A percentile compares a stretch with the other conserved stretches of the same genome.
Conservation (phyloP, 2,888 invertebrate genomes). For the Patella pellucida region DNA sequence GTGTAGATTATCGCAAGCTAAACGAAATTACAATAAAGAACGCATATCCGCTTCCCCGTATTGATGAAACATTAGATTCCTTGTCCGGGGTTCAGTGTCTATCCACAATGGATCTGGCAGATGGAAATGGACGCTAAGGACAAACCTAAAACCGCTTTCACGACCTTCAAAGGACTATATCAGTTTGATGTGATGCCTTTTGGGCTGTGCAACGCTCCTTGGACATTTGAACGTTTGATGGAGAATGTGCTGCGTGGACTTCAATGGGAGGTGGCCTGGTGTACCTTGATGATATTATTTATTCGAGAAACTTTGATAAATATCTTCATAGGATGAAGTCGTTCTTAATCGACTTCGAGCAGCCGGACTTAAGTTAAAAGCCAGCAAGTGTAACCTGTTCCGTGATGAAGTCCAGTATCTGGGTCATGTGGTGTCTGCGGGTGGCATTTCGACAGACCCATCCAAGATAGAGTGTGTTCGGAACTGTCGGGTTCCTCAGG, state of each 20-base stretch:
- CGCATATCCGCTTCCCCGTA: too few relatives aligned
- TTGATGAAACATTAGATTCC: too few relatives aligned
- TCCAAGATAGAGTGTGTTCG: slow-evolving; percentile 1
- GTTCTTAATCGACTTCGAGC: not conserved
- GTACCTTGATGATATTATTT: too few relatives aligned
- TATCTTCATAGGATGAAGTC: not conserved
- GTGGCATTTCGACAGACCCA: not conserved
- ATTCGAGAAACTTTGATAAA: too few relatives aligned
- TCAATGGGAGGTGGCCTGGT: too few relatives aligned
- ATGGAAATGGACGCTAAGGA: slow-evolving; percentile 12
- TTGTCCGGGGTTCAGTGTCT: too few relatives aligned
- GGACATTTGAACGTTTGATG: slow-evolving; percentile 13
- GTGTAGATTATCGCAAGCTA: too few relatives aligned
- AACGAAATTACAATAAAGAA: too few relatives aligned
- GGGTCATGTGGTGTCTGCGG: slow-evolving; percentile 15
- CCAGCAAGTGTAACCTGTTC: slow-evolving; percentile 31
- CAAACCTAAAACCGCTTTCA: slow-evolving; percentile 13
- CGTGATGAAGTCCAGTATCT: slow-evolving; percentile 23
- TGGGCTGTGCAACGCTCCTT: slow-evolving; percentile 7
- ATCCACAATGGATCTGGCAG: not conserved
- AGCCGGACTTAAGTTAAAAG: slow-evolving; percentile 25
- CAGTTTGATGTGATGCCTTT: slow-evolving; percentile 21
- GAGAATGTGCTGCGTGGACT: too few relatives aligned
- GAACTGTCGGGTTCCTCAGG: not conserved
- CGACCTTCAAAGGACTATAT: slow-evolving; percentile 12